Percentiles rank a stretch among this genome's conserved stretches.
These are phyloP conservation scores for Probosciger aterrimus DNA, from an alignment of 2,113 vertebrate genomes.

Conservation along the genomic window DNA sequence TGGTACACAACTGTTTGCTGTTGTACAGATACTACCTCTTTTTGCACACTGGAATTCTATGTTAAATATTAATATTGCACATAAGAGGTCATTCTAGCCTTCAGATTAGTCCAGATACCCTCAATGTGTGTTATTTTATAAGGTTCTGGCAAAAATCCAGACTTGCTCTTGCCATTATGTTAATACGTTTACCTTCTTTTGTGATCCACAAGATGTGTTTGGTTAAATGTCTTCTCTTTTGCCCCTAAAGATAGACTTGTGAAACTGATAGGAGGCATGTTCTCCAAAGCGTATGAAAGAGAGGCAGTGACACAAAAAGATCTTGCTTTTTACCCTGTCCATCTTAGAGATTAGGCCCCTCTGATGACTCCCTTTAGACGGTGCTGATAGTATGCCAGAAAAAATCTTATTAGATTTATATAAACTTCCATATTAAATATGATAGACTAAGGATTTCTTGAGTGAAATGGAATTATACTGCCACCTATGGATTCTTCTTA, in stretches of 20 bases:
- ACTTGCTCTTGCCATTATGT: neutral
- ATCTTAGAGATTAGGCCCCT: neutral
- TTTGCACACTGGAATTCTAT: neutral
- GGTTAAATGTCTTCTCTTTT: neutral
- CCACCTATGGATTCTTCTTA: constrained; percentile 54
- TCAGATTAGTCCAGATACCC: neutral
- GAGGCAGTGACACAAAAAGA: neutral
- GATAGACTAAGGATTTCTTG: neutral
- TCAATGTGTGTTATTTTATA: neutral
- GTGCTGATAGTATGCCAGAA: neutral
- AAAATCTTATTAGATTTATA: neutral
- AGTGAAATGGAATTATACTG: neutral
- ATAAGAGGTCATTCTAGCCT: neutral
- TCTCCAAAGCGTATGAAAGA: neutral
- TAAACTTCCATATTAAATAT: neutral
- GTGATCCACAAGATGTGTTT: neutral
- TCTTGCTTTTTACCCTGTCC: neutral
- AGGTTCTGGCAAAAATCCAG: neutral
- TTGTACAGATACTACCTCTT: neutral
- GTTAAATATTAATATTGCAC: neutral
- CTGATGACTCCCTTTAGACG: neutral
- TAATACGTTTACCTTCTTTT: neutral
- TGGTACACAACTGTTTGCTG: neutral
- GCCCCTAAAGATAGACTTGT: neutral
- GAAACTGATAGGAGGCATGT: accelerated